These are phyloP conservation scores for Rhinichthys klamathensis DNA, from an alignment of 2,113 vertebrate species.

Conservation along the genomic window DNA sequence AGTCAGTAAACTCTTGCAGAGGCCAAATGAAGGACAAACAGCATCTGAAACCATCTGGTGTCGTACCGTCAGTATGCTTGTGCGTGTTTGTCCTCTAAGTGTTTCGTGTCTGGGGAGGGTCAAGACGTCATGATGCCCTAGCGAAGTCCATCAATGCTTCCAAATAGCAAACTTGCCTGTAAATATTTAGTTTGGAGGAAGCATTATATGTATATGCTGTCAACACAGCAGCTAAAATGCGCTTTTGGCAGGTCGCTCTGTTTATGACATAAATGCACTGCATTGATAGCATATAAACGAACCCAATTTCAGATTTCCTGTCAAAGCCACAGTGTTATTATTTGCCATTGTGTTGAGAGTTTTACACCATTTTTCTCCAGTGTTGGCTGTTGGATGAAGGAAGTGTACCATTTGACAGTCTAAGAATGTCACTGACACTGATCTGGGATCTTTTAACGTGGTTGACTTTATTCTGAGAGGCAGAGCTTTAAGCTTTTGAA, in stretches of 20 bases:
- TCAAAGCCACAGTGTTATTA: constrained; percentile 39
- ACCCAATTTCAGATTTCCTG: constrained; percentile 44
- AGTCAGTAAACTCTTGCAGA: constrained; percentile 36
- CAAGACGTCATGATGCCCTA: constrained; percentile 43
- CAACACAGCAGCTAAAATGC: constrained; percentile 40
- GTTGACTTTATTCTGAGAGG: neutral
- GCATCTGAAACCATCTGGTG: constrained; percentile 52
- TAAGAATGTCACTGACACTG: neutral
- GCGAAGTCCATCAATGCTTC: constrained; percentile 43
- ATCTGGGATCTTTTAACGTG: constrained; percentile 1
- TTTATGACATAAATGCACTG: constrained; percentile 35
- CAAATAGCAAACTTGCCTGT: constrained; percentile 48
- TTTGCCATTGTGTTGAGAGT: constrained; percentile 11
- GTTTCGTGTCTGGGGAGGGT: constrained; percentile 42
- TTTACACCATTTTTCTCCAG: neutral
- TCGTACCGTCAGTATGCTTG: constrained; percentile 11
- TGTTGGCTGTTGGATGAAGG: neutral
- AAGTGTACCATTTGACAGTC: neutral
- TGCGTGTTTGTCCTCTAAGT: constrained; percentile 45
- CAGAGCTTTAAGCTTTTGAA: constrained; percentile 1
- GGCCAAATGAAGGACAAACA: constrained; percentile 48
- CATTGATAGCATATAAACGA: constrained; percentile 43
- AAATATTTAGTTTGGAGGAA: constrained; percentile 60
- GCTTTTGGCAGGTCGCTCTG: constrained; percentile 28
- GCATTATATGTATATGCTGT: constrained; percentile 47